Conservation (phyloP, 1,140 invertebrate species). For the Acromyrmex echinatior region DNA sequence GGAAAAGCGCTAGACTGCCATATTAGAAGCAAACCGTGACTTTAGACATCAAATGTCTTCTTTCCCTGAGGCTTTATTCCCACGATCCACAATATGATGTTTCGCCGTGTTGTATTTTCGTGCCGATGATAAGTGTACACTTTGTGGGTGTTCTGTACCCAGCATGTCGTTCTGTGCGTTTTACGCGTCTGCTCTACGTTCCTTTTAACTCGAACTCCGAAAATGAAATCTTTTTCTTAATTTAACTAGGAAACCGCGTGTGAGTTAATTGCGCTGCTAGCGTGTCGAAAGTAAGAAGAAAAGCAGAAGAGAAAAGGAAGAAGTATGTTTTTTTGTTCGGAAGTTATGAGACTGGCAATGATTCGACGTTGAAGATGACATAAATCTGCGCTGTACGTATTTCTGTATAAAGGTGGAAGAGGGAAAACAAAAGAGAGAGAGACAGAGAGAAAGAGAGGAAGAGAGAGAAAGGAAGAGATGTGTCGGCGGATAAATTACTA, state of each 20-base stretch:
- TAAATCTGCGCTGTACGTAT: constrained; percentile 28
- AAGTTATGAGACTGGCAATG: constrained; percentile 33
- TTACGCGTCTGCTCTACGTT: background rate
- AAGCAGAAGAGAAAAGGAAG: background rate
- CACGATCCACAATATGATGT: constrained; percentile 37
- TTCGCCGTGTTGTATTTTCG: constrained; percentile 2
- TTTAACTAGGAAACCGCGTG: constrained; percentile 51
- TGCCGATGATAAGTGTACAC: constrained; percentile 45
- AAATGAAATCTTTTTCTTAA: constrained; percentile 10
- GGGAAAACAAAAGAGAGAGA: constrained; percentile 18
- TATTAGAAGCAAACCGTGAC: constrained; percentile 56
- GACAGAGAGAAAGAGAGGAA: constrained; percentile 5
- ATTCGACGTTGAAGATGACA: constrained; percentile 35
- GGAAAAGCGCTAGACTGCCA: constrained; percentile 47
- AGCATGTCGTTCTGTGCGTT: background rate
- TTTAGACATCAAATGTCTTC: constrained; percentile 60
- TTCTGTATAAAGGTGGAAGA: constrained; percentile 52
- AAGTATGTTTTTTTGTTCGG: constrained; percentile 22
- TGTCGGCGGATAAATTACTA: constrained; percentile 82
- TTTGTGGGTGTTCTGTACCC: background rate
- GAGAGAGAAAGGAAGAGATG: constrained; percentile 60
- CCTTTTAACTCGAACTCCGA: background rate
- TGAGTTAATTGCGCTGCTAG: constrained; percentile 31
- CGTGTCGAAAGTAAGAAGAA: constrained; percentile 2
- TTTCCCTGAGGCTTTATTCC: constrained; percentile 35